Evolutionary conservation across 1,140 invertebrate species (phyloP).

Genomic region (Eulimnadia texana): DNA sequence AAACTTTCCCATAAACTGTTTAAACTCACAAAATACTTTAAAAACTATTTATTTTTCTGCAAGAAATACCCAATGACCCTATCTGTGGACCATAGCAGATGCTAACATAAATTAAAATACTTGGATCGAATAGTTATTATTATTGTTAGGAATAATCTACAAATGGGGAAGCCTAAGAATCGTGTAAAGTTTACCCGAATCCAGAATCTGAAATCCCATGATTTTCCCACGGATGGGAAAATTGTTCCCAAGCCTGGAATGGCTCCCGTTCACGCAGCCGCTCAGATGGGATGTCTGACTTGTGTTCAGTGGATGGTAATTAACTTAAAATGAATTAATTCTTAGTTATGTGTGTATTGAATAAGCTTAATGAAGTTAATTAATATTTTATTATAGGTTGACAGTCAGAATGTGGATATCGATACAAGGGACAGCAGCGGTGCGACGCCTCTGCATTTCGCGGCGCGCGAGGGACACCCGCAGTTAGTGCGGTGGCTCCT

Average conservation of each 20-base stretch:
- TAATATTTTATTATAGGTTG: slow-evolving; percentile 39
- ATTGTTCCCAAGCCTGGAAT: slow-evolving; percentile 71
- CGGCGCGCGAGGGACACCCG: slow-evolving; percentile 57
- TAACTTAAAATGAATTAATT: slow-evolving; percentile 10
- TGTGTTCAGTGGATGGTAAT: slow-evolving; percentile 79
- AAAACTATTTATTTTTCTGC: no score
- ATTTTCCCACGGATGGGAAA: slow-evolving; percentile 56
- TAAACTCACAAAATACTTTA: no score
- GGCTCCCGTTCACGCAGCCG: slow-evolving; percentile 71
- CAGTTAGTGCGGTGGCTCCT: slow-evolving; percentile 67
- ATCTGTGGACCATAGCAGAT: no score
- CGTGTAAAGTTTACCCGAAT: slow-evolving; percentile 65
- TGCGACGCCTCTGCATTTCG: slow-evolving; percentile 45
- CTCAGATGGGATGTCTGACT: slow-evolving; percentile 67
- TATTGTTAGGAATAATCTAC: slow-evolving; percentile 57
- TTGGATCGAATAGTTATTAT: no score
- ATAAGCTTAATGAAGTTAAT: background rate
- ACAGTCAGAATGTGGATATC: slow-evolving; percentile 61
- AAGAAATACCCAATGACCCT: no score
- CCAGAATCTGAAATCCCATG: slow-evolving; percentile 59
- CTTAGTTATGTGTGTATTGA: background rate
- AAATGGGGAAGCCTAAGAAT: slow-evolving; percentile 78
- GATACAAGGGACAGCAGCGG: slow-evolving; percentile 71
- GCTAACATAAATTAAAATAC: no score
- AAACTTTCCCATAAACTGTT: no score